Evolutionary conservation across 1,140 invertebrate genomes (phyloP).

Genomic region (Pseudomyrmex dendroicus): DNA sequence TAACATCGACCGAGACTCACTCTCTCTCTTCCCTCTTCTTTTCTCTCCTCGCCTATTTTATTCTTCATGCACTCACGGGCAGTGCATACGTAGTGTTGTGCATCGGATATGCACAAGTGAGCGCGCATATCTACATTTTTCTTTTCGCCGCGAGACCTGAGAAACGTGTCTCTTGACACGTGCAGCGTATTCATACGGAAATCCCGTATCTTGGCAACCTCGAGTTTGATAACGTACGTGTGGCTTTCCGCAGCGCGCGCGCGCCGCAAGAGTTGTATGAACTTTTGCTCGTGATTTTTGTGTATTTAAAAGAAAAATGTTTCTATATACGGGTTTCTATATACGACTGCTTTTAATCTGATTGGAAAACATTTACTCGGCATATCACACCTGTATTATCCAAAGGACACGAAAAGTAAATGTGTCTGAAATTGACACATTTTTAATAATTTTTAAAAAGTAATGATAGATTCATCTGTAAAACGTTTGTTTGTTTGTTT

Average conservation of each 20-base stretch:
- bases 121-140: slow-evolving; percentile 52
- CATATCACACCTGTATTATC: no score
- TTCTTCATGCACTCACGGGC: slow-evolving; percentile 28
- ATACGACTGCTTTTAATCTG: no score
- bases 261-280: not conserved
- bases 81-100: slow-evolving; percentile 26
- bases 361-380: no score
- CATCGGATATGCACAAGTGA: slow-evolving; percentile 44
- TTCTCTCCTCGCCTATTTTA: not conserved
- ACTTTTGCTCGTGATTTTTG: not conserved
- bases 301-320: slow-evolving; percentile 8
- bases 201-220: not conserved
- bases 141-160: slow-evolving; percentile 15
- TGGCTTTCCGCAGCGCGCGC: not conserved
- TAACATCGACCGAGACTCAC: slow-evolving; percentile 34
- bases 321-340: no score
- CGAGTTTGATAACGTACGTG: not conserved
- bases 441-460: no score
- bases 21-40: not conserved
- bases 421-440: no score
- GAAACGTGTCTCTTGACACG: slow-evolving; percentile 36
- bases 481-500: no score
- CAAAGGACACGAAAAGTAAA: no score
- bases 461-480: no score
- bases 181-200: slow-evolving; percentile 7